phyloP scores from a whole-genome alignment of 2,888 invertebrate species.

The Silvanus unidentatus region DNA sequence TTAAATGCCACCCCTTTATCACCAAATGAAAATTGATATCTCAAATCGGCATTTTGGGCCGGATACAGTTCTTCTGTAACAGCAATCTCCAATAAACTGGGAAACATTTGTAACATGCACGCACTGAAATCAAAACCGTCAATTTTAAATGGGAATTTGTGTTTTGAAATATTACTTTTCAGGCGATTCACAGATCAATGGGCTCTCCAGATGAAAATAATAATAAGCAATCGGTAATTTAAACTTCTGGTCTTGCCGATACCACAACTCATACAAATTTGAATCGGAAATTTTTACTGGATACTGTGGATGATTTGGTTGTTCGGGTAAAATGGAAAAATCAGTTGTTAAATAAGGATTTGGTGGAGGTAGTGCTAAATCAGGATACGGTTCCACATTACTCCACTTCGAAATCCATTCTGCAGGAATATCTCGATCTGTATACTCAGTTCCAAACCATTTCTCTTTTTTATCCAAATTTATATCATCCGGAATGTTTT shows the following conservation, averaged over 20 bases:
- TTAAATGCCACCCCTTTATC: constrained; percentile 26
- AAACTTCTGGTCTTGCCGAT: constrained; percentile 77
- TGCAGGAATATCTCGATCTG: constrained; percentile 55
- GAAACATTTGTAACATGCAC: constrained; percentile 21
- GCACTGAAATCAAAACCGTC: constrained; percentile 43
- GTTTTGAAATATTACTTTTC: constrained; percentile 52
- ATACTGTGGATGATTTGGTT: constrained; percentile 41
- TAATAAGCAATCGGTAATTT: constrained; percentile 71
- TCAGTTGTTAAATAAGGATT: constrained; percentile 70
- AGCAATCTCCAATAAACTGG: constrained; percentile 22
- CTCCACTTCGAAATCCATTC: constrained; percentile 62
- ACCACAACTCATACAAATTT: constrained; percentile 68
- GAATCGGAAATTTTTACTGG: constrained; percentile 56
- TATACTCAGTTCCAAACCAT: constrained; percentile 81
- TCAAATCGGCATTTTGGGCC: constrained; percentile 22
- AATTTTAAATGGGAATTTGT: constrained; percentile 5
- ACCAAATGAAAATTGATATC: constrained; percentile 13
- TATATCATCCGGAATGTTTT: constrained; percentile 49
- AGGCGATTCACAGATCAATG: constrained; percentile 56
- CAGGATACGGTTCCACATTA: constrained; percentile 49
- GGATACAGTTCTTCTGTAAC: constrained; percentile 28
- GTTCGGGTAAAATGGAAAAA: constrained; percentile 55
- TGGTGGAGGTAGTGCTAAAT: constrained; percentile 63
- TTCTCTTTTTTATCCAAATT: constrained; percentile 63
- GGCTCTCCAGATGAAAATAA: constrained; percentile 67